Conservation (phyloP, 2,113 vertebrate species). For the Crotalus horridus region DNA sequence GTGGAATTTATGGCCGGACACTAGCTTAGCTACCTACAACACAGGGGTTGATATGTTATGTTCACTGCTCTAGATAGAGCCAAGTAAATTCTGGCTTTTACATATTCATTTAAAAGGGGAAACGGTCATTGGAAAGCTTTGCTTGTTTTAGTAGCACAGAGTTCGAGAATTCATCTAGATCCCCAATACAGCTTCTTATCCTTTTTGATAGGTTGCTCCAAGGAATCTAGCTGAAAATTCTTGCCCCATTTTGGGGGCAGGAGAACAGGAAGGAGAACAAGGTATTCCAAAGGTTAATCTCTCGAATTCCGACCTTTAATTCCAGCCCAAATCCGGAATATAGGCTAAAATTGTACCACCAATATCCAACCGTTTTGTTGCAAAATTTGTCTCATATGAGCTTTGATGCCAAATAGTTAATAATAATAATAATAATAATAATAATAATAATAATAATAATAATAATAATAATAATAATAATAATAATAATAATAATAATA, state of each 20-base stretch:
- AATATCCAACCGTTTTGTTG: neutral
- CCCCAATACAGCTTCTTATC: neutral
- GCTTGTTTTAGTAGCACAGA: neutral
- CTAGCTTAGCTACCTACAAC: neutral
- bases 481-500: too few species aligned
- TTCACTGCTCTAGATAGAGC: neutral
- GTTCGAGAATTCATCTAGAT: neutral
- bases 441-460: too few species aligned
- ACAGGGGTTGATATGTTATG: neutral
- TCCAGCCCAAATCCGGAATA: neutral
- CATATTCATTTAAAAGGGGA: neutral
- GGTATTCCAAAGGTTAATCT: neutral
- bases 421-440: too few species aligned
- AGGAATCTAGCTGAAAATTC: neutral
- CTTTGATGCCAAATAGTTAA: neutral
- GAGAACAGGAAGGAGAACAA: neutral
- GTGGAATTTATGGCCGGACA: neutral
- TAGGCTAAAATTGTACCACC: neutral
- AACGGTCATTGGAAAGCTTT: neutral
- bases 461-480: too few species aligned
- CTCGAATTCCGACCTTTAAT: neutral
- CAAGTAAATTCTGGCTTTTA: neutral
- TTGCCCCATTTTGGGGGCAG: neutral
- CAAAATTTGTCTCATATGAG: neutral
- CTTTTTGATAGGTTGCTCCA: neutral